Evolutionary conservation across 2,888 invertebrate genomes (phyloP).

Genomic region (Orchesella flavescens): DNA sequence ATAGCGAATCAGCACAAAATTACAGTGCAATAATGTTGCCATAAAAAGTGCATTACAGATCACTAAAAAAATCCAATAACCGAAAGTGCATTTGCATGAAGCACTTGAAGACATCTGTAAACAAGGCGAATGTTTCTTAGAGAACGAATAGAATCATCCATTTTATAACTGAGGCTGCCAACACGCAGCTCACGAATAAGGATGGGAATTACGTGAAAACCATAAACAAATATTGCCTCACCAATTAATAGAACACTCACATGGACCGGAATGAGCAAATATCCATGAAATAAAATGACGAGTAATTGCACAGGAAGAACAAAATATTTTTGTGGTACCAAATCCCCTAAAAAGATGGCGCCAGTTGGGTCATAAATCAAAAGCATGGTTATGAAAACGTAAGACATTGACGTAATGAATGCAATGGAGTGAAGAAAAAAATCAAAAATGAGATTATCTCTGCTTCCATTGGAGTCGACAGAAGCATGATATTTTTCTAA

Average conservation of each 20-base stretch:
- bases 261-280: too few relatives aligned
- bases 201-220: too few relatives aligned
- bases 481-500: too few relatives aligned
- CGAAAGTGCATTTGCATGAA: constrained; percentile 5
- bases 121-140: neutral
- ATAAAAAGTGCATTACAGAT: neutral
- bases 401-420: neutral
- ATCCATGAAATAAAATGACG: too few relatives aligned
- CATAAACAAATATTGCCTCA: too few relatives aligned
- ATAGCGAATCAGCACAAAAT: neutral
- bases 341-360: neutral
- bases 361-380: too few relatives aligned
- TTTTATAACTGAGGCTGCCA: neutral
- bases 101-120: neutral
- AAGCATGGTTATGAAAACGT: neutral
- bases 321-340: neutral
- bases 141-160: too few relatives aligned
- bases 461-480: neutral
- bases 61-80: too few relatives aligned
- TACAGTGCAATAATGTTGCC: neutral
- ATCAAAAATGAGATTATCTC: neutral
- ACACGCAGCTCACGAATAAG: neutral
- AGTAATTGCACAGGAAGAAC: too few relatives aligned
- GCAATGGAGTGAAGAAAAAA: neutral
- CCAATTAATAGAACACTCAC: too few relatives aligned